phyloP scores from a whole-genome alignment of 2,797 vertebrate species.

The Malacoctenus gilli region DNA sequence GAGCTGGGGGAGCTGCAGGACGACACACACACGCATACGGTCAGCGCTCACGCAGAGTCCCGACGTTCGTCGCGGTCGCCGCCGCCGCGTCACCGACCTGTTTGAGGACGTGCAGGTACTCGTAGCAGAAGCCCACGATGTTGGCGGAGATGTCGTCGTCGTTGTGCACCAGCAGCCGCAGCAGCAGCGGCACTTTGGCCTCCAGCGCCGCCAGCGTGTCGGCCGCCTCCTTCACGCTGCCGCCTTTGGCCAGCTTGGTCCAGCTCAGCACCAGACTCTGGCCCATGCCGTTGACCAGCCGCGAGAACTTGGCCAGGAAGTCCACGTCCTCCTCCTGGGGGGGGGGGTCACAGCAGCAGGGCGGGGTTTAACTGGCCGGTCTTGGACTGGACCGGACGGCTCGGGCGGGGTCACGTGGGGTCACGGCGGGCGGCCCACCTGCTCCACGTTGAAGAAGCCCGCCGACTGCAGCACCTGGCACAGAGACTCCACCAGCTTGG shows the following conservation, averaged over 20 bases:
- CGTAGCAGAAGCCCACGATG: conserved; percentile 96
- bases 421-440: too few species aligned
- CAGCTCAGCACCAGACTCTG: conserved; percentile 95
- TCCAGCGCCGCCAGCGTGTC: conserved; percentile 90
- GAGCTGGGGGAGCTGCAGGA: conserved; percentile 86
- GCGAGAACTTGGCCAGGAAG: conserved; percentile 97
- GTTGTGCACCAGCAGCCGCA: conserved; percentile 92
- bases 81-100: conserved; percentile 79
- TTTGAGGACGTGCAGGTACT: conserved; percentile 97
- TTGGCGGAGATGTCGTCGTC: conserved; percentile 98
- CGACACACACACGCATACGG: background rate
- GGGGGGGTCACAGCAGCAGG: background rate
- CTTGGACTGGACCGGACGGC: too few species aligned
- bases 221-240: conserved; percentile 85
- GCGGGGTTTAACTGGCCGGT: background rate
- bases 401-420: too few species aligned
- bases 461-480: conserved; percentile 93
- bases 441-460: conserved; percentile 95
- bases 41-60: too few species aligned
- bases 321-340: conserved; percentile 96
- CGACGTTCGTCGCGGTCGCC: background rate
- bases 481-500: conserved; percentile 95
- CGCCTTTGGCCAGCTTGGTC: conserved; percentile 90
- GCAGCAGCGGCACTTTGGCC: conserved; percentile 91
- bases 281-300: conserved; percentile 97